Base-by-base conservation (phyloP, 2,113 vertebrate genomes). In the Hucho hucho region DNA sequence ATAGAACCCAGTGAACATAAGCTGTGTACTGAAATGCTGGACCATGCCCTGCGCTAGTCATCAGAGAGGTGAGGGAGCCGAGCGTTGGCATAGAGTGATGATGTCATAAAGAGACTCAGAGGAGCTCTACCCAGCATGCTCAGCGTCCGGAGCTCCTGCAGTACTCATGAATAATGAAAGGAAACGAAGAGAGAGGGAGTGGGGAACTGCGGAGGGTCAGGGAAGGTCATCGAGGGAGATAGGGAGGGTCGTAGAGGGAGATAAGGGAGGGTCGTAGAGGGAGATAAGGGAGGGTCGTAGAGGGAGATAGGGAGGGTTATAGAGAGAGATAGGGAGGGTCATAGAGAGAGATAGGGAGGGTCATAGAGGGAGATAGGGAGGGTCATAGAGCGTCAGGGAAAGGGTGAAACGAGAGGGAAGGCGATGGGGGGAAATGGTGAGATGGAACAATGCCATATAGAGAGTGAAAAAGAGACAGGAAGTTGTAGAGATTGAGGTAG, bases 151-250 rank as follows among this genome's bases (percentile, higher is more conserved):
- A 79, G 77, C 86, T 87, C 91, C 87, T 92, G 90, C 88, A 90
- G 90, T 87, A 80, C 86, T 90, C 84, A 91, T 93, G 84, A 92
- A 91, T 93, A 92, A 91, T 91, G 77, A 91, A 90, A 70, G 81
- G 64, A 74, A 78, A 84, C 72, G 75, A 78, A 72, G 64, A 75
- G 69, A 72, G 73, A 53, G 22, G 61, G 28, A 70, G 76, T 73
- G 64, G 63, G 49, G 74, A 47, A 66, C 70, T 43, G 37, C 7
- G 37, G 37, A 9, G 37, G 37, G 37, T 43, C 9, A 43, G 37
- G 37, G 37, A 43, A n/a, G n/a, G n/a, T n/a, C n/a, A n/a, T n/a
- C n/a, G 28, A 28, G 28, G 28, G 28, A 28, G 28, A 28, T 28
- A 3, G 28, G 28, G 28, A 28, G 28, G n/a, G n/a, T n/a, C n/a